Conservation (phyloP, 2,888 invertebrate genomes). For the Argynnis bischoffii region DNA sequence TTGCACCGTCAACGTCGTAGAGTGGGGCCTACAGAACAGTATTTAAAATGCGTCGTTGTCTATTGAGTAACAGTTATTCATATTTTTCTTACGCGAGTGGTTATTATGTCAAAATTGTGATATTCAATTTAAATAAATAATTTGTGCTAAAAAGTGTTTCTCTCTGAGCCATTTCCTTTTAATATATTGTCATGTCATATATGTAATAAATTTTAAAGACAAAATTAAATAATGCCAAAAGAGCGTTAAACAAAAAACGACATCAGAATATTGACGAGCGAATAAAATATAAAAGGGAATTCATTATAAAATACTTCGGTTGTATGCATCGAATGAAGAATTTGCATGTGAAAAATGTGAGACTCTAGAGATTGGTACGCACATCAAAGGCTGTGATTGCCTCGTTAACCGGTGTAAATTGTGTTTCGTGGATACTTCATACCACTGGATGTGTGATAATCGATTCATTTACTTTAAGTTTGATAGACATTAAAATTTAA, state of each 20-base stretch:
- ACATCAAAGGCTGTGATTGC: conserved; percentile 37
- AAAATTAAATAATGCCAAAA: neutral
- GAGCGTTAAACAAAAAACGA: neutral
- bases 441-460: conserved; percentile 24
- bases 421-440: conserved; percentile 14
- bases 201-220: conserved; percentile 1
- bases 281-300: conserved; percentile 20
- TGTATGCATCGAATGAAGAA: conserved; percentile 34
- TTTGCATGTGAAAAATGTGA: conserved; percentile 35
- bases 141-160: too few species aligned
- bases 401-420: conserved; percentile 35
- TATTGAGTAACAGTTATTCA: too few species aligned
- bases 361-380: conserved; percentile 28
- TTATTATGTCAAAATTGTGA: too few species aligned
- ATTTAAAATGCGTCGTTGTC: too few species aligned
- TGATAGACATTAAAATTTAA: too few species aligned
- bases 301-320: conserved; percentile 28
- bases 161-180: too few species aligned
- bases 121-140: too few species aligned
- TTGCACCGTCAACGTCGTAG: too few species aligned
- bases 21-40: too few species aligned
- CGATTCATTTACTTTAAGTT: neutral
- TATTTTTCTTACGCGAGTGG: too few species aligned
- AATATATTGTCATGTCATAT: too few species aligned
- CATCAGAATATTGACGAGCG: conserved; percentile 12